phyloP scores from a whole-genome alignment of 2,113 vertebrate genomes.

The Mellivora capensis region DNA sequence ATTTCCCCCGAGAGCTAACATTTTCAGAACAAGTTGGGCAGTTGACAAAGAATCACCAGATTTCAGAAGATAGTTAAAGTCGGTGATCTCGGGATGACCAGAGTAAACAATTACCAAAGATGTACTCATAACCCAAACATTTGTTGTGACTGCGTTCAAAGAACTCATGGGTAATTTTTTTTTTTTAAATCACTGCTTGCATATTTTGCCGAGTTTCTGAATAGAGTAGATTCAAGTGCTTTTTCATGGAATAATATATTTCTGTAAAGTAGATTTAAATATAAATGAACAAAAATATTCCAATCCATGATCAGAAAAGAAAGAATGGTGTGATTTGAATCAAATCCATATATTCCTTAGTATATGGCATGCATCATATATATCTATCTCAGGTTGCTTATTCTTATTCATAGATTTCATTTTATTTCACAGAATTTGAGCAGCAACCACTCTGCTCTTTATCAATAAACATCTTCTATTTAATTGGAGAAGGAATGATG shows the following conservation, averaged over 20 bases:
- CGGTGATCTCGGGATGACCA: conserved; percentile 20
- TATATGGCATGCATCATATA: background rate
- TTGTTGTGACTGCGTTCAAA: conserved; percentile 47
- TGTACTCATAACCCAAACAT: background rate
- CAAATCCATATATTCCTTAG: background rate
- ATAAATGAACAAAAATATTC: background rate
- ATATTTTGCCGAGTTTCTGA: background rate
- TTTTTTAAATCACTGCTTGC: background rate
- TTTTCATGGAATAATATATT: conserved; percentile 44
- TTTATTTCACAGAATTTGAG: background rate
- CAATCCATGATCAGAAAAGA: background rate
- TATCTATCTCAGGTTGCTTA: background rate
- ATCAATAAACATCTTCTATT: background rate
- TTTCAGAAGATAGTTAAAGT: conserved; percentile 62
- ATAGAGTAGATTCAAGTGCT: background rate
- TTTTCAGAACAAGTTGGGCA: conserved; percentile 72
- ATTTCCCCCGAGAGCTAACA: conserved; percentile 67
- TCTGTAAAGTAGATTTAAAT: conserved; percentile 14
- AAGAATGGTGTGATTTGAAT: background rate
- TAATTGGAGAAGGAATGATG: background rate
- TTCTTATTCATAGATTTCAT: background rate
- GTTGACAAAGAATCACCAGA: conserved; percentile 63
- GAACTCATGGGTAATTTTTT: background rate
- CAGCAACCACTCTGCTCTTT: background rate
- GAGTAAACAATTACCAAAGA: conserved; percentile 48